Percentiles rank a stretch among this genome's conserved stretches.
Evolutionary conservation across 92 coral and sea anemone species (phyloP).

Genomic region (Anthopleura xanthogrammica): DNA sequence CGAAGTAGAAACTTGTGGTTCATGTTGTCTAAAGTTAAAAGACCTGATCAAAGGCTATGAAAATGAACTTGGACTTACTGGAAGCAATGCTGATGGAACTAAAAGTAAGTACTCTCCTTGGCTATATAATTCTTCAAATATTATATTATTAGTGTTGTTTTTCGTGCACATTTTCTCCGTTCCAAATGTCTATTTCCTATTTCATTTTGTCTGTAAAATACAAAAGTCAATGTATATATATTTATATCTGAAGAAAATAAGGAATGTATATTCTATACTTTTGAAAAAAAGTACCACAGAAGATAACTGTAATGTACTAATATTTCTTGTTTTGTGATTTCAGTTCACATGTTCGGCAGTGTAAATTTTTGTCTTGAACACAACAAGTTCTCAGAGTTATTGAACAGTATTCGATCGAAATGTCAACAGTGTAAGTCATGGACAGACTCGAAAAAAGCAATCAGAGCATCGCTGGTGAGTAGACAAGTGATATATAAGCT

Average conservation of each 20-base stretch:
- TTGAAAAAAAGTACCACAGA: too few relatives aligned
- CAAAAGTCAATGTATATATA: too few relatives aligned
- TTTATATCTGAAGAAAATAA: too few relatives aligned
- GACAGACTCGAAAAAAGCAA: slow-evolving; percentile 83
- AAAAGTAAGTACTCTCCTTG: slow-evolving; percentile 49
- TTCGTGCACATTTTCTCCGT: background rate
- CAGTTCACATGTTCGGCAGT: slow-evolving; percentile 95
- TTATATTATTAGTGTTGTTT: background rate
- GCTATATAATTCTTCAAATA: background rate
- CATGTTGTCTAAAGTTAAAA: slow-evolving; percentile 73
- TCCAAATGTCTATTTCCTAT: background rate
- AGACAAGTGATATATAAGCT: too few relatives aligned
- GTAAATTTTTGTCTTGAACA: slow-evolving; percentile 88
- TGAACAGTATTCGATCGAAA: slow-evolving; percentile 83
- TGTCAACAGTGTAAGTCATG: slow-evolving; percentile 87
- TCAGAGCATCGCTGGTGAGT: slow-evolving; percentile 85
- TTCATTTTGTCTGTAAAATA: too few relatives aligned
- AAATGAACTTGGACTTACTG: slow-evolving; percentile 70
- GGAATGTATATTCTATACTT: too few relatives aligned
- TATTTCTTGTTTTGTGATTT: background rate
- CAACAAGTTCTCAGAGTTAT: slow-evolving; percentile 80
- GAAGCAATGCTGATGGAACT: slow-evolving; percentile 68
- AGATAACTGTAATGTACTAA: too few relatives aligned
- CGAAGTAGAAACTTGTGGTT: slow-evolving; percentile 73
- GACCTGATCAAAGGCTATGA: slow-evolving; percentile 72